Base-by-base conservation (phyloP, 2,113 vertebrate genomes). In the Neolamprologus tretocephalus region DNA sequence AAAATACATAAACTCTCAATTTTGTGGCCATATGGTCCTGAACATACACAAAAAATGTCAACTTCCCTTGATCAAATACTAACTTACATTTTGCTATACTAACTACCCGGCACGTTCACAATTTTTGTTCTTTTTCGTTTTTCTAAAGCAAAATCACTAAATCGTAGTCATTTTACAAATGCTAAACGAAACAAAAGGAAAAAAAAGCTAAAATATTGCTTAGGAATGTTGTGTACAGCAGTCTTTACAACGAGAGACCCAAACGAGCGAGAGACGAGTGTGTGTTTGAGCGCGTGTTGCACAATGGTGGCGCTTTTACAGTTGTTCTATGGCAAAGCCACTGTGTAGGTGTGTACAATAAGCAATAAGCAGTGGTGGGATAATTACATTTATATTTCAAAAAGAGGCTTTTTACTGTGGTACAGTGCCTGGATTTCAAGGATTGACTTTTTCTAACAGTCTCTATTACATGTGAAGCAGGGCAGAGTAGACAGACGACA, bases 221-320 rank as follows among this genome's bases (percentile, higher is more conserved):
- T 93, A 92, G 95, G 95, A 97, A 96, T 96, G 95, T 95, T 68
- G 90, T 89, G 88, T 96, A 96, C 96, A 96, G 96, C 96, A 96
- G 95, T 95, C 78, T 90, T 87, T 86, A 93, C 87, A 91, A 94
- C 7, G 63, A 89, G 80, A 89, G 80, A 89, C 86, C 85, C 66
- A 81, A 83, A 82, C 12, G 82, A 87, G 83, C 80, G 79, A 87
- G 81, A 81, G 88, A 84, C 19, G 17, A 87, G 80, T 28, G 80
- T 83, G 54, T 40, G 82, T 85, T 28, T 81, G 82, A 84, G 11
- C 63, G 4, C 8, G 54, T 82, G 81, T 89, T 83, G 91, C 55
- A 89, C 84, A 73, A 92, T 81, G 71, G 79, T 54, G 73, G 42
- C 80, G 88, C 55, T 86, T 91, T 83, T 81, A 89, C 42, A 40